Conservation (phyloP, 1,140 invertebrate species). For the Hylyphantes graminicola region DNA sequence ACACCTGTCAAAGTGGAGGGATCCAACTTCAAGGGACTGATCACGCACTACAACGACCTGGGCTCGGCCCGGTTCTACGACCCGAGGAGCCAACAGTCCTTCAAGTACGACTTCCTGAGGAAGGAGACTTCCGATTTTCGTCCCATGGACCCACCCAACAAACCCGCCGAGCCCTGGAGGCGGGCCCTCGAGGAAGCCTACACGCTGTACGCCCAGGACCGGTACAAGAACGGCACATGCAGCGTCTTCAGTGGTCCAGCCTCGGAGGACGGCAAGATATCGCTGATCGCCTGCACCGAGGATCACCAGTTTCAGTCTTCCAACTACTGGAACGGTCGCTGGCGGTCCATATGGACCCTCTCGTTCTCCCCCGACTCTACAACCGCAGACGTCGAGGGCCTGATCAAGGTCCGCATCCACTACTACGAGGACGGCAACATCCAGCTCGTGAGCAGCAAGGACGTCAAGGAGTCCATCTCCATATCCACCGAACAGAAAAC, state of each 20-base stretch:
- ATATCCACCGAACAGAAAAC: conserved; percentile 72
- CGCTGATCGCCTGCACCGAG: conserved; percentile 90
- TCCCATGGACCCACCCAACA: conserved; percentile 79
- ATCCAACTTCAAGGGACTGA: conserved; percentile 75
- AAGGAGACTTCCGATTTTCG: conserved; percentile 90
- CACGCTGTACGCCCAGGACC: conserved; percentile 74
- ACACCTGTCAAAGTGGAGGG: conserved; percentile 92
- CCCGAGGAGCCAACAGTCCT: conserved; percentile 91
- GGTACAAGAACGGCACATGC: conserved; percentile 91
- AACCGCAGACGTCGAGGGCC: conserved; percentile 76
- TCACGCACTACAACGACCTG: conserved; percentile 97
- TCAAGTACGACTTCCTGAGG: conserved; percentile 94
- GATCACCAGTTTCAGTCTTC: conserved; percentile 98
- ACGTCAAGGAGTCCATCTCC: conserved; percentile 84
- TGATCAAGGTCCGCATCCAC: conserved; percentile 95
- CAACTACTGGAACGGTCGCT: conserved; percentile 98
- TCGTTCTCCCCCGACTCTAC: conserved; percentile 75
- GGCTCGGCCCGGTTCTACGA: conserved; percentile 91
- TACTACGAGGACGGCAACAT: conserved; percentile 99
- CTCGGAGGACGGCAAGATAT: conserved; percentile 77
- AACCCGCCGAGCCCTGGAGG: conserved; percentile 65
- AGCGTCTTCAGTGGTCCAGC: conserved; percentile 75
- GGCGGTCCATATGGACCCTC: conserved; percentile 95
- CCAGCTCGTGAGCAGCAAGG: conserved; percentile 94
- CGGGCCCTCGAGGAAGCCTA: not conserved